Percentiles rank a stretch among this genome's conserved stretches.
Evolutionary conservation across 2,888 invertebrate genomes (phyloP).

Genomic region (Epiblema foenella): DNA sequence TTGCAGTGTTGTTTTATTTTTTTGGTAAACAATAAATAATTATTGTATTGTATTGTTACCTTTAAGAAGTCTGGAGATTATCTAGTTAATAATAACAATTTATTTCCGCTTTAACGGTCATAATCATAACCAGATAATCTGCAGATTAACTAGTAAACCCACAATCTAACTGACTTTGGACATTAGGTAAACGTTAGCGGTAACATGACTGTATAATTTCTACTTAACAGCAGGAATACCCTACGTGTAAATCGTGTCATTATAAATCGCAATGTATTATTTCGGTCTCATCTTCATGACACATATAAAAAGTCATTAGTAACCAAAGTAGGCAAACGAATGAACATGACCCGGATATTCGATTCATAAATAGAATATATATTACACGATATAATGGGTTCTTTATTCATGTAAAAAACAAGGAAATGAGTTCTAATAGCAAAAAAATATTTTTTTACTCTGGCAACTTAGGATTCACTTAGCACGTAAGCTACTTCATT

Average conservation of each 20-base stretch:
- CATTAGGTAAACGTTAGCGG: too few relatives aligned
- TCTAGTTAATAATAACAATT: too few relatives aligned
- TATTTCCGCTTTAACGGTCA: too few relatives aligned
- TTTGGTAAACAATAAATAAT: too few relatives aligned
- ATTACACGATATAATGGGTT: constrained; percentile 50
- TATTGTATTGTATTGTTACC: too few relatives aligned
- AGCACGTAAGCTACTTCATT: constrained; percentile 39
- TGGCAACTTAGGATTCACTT: constrained; percentile 40
- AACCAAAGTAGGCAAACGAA: constrained; percentile 31
- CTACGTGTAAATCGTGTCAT: not conserved
- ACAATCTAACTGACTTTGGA: too few relatives aligned
- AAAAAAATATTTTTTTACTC: constrained; percentile 55
- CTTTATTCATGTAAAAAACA: constrained; percentile 57
- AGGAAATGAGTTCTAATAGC: constrained; percentile 63
- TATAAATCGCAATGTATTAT: constrained; percentile 5
- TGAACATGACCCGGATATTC: constrained; percentile 58
- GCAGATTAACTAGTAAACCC: too few relatives aligned
- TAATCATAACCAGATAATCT: too few relatives aligned
- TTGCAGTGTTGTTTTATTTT: too few relatives aligned
- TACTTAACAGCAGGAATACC: too few relatives aligned
- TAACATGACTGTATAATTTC: too few relatives aligned
- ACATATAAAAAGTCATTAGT: constrained; percentile 24
- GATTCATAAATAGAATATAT: constrained; percentile 52
- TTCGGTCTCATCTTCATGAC: constrained; percentile 12
- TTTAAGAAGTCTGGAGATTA: too few relatives aligned